phyloP scores from a whole-genome alignment of 2,113 vertebrate species.

The Chamaea fasciata region DNA sequence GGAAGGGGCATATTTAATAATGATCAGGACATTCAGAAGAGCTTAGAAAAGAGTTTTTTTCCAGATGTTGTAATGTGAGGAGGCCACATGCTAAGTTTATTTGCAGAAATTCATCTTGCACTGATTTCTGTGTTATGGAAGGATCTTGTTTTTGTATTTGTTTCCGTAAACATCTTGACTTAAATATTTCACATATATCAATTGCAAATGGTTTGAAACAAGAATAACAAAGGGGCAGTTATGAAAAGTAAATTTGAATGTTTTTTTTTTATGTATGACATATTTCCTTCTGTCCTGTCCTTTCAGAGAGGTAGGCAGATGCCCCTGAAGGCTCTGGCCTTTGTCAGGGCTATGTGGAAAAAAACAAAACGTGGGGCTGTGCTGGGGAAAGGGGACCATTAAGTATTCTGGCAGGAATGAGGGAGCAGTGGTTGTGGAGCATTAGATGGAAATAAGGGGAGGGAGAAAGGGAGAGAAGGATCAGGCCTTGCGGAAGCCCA shows the following conservation, averaged over 20 bases:
- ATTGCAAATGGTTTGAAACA: neutral
- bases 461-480: neutral
- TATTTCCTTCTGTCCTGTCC: neutral
- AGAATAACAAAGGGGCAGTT: neutral
- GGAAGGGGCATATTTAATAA: constrained; percentile 15
- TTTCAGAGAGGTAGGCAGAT: neutral
- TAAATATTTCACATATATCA: neutral
- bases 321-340: neutral
- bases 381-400: too few relatives aligned
- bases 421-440: neutral
- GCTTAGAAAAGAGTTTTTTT: neutral
- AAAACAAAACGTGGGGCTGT: neutral
- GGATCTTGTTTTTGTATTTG: neutral
- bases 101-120: neutral
- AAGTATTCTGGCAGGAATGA: neutral
- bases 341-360: neutral
- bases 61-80: constrained; percentile 32
- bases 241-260: neutral
- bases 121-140: constrained; percentile 1
- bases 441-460: neutral
- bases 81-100: neutral
- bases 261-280: neutral
- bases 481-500: neutral
- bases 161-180: neutral
- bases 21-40: constrained; percentile 19